Percentiles rank a stretch among this genome's conserved stretches.
Evolutionary conservation across 2,888 invertebrate species (phyloP).

Genomic region (Athetis lepigone): DNA sequence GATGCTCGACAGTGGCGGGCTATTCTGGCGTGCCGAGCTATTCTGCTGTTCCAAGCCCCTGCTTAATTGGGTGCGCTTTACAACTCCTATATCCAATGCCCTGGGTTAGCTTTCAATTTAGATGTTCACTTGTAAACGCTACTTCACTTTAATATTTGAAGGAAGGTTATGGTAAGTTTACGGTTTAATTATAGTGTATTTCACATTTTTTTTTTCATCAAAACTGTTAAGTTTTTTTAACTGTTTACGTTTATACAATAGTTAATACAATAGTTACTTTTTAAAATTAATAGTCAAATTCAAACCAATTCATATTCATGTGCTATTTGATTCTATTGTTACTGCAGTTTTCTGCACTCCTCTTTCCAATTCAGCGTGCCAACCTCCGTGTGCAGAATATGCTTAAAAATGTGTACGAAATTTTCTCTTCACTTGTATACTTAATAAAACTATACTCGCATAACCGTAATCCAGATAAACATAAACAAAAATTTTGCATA

Average conservation of each 20-base stretch:
- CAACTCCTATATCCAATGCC: conserved; percentile 73
- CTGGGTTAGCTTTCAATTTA: conserved; percentile 72
- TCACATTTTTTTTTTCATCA: background rate
- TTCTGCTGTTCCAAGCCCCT: conserved; percentile 69
- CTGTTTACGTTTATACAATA: background rate
- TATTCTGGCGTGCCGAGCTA: conserved; percentile 63
- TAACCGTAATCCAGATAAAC: background rate
- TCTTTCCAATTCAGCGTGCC: too few species aligned
- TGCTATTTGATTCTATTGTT: too few species aligned
- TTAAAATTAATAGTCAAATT: too few species aligned
- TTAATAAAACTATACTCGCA: too few species aligned
- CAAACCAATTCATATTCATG: too few species aligned
- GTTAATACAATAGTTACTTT: too few species aligned
- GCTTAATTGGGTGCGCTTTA: conserved; percentile 77
- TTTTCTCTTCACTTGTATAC: too few species aligned
- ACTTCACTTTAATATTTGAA: conserved; percentile 48
- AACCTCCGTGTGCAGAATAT: too few species aligned
- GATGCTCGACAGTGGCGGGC: conserved; percentile 37
- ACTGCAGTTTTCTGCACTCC: too few species aligned
- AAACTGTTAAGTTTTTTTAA: background rate
- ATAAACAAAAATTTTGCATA: background rate
- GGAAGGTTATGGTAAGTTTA: conserved; percentile 34
- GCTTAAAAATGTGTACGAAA: too few species aligned
- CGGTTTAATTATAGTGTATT: conserved; percentile 35
- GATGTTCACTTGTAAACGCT: conserved; percentile 65